These are phyloP conservation scores for Eulimnadia texana DNA, from an alignment of 1,140 invertebrate species.

Conservation along the genomic window DNA sequence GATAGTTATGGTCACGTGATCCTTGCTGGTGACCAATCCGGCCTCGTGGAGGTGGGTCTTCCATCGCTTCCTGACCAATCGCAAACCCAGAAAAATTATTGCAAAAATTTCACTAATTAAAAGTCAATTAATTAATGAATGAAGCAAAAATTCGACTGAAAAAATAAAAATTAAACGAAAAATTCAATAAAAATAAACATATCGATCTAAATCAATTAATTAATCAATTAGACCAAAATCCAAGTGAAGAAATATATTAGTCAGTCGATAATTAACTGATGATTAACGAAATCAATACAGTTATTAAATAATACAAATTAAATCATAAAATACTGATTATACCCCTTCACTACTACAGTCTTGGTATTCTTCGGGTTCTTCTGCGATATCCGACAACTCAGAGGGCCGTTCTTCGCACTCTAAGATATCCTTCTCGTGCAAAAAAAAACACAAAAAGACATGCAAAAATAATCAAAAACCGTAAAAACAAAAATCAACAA, in stretches of 20 bases:
- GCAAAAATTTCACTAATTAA: too few species aligned
- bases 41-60: not conserved
- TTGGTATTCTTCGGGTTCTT: slow-evolving; percentile 31
- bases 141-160: not conserved
- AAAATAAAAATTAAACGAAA: not conserved
- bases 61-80: too few species aligned
- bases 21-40: not conserved
- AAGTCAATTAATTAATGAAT: too few species aligned
- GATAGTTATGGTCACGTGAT: slow-evolving; percentile 15
- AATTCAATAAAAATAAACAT: slow-evolving; percentile 2
- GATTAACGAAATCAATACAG: too few species aligned
- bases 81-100: too few species aligned
- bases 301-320: too few species aligned
- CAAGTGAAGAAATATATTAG: too few species aligned
- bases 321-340: too few species aligned
- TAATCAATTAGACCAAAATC: not conserved
- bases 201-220: not conserved
- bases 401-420: slow-evolving; percentile 25
- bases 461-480: slow-evolving; percentile 11
- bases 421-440: slow-evolving; percentile 4
- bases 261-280: too few species aligned
- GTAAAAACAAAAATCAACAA: not conserved
- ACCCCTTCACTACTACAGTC: slow-evolving; percentile 19
- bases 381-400: slow-evolving; percentile 35
- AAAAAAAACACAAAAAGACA: slow-evolving; percentile 10